Conservation (phyloP, 2,888 invertebrate species). For the Brachyptera putata region DNA sequence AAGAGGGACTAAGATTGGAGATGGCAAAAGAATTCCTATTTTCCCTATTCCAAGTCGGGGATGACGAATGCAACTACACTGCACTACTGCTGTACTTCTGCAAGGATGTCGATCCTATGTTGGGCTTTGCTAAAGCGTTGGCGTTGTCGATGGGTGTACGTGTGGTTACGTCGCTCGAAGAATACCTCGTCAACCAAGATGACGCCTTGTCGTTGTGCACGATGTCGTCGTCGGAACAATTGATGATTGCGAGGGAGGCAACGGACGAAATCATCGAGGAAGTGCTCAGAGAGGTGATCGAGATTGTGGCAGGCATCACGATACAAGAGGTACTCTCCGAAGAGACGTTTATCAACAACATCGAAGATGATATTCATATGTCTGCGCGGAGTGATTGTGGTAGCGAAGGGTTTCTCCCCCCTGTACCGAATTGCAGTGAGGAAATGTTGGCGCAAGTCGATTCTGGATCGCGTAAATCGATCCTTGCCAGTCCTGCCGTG, state of each 20-base stretch:
- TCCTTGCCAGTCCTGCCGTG: too few species aligned
- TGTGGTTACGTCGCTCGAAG: slow-evolving; percentile 2
- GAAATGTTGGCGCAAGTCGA: too few species aligned
- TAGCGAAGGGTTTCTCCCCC: too few species aligned
- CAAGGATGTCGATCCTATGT: slow-evolving; percentile 51
- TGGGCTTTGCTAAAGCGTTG: slow-evolving; percentile 56
- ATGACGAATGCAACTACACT: slow-evolving; percentile 55
- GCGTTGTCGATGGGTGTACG: slow-evolving; percentile 52
- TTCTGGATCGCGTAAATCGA: too few species aligned
- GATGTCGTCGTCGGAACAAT: background rate
- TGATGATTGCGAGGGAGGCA: background rate
- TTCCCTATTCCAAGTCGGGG: slow-evolving; percentile 49
- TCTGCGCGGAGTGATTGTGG: too few species aligned
- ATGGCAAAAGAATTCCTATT: slow-evolving; percentile 55
- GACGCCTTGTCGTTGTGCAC: background rate
- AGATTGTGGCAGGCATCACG: background rate
- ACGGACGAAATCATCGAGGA: background rate
- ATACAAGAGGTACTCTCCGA: background rate
- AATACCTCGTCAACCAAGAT: background rate
- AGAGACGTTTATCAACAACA: background rate
- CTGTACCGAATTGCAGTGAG: too few species aligned
- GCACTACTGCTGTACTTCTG: slow-evolving; percentile 60
- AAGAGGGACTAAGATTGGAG: background rate
- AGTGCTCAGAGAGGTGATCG: background rate
- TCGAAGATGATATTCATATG: too few species aligned